Evolutionary conservation across 2,797 vertebrate species (phyloP).

Genomic region (Melanotaenia boesemani): DNA sequence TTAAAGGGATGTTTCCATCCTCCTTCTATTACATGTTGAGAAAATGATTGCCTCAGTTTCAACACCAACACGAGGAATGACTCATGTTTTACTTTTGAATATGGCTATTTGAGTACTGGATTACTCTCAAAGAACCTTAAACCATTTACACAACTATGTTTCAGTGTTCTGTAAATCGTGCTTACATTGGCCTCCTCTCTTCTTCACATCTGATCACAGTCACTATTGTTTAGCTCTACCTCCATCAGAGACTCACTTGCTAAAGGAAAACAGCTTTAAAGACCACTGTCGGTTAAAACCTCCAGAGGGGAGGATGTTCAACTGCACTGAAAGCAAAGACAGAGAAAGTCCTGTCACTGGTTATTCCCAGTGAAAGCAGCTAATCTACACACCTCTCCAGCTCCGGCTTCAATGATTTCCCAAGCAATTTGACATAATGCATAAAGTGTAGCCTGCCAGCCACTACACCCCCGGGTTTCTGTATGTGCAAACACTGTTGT

Average conservation of each 20-base stretch:
- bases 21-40: not conserved
- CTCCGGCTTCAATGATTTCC: conserved; percentile 27
- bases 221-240: not conserved
- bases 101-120: not conserved
- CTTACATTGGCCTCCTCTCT: not conserved
- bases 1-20: not conserved
- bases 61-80: not conserved
- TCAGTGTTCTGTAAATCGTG: not conserved
- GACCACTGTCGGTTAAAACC: conserved; percentile 11
- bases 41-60: not conserved
- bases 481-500: conserved; percentile 56
- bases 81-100: not conserved
- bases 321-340: conserved; percentile 11
- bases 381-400: conserved; percentile 14
- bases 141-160: not conserved
- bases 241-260: conserved; percentile 17
- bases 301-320: conserved; percentile 16
- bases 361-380: conserved; percentile 37
- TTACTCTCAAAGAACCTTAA: not conserved
- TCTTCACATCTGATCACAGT: not conserved
- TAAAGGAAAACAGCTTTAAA: conserved; percentile 13
- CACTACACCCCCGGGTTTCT: conserved; percentile 32
- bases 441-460: conserved; percentile 38
- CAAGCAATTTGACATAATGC: conserved; percentile 41
- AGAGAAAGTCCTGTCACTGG: conserved; percentile 24